Evolutionary conservation across 2,888 invertebrate genomes (phyloP).

Genomic region (Ophion obscuratus): DNA sequence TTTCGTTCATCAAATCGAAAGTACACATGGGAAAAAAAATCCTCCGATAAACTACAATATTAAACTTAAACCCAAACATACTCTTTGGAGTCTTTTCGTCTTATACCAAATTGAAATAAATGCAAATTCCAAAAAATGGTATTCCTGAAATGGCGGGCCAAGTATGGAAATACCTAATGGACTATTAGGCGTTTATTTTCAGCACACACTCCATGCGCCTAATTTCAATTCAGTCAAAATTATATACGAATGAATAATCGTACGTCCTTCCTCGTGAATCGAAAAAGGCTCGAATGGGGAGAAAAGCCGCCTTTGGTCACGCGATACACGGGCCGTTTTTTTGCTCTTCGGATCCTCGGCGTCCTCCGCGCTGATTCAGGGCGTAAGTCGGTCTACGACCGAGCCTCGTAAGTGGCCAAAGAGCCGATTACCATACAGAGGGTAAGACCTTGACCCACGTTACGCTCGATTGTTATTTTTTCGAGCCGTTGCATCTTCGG

Average conservation of each 20-base stretch:
- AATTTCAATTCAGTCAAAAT: constrained; percentile 21
- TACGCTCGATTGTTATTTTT: constrained; percentile 17
- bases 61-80: too few species aligned
- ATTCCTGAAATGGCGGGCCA: background rate
- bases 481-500: background rate
- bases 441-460: constrained; percentile 32
- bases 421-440: constrained; percentile 26
- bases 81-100: too few species aligned
- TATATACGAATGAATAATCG: background rate
- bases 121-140: background rate
- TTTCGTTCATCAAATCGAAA: too few species aligned
- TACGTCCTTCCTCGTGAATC: constrained; percentile 2
- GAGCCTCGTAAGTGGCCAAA: constrained; percentile 3
- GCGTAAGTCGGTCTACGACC: constrained; percentile 7
- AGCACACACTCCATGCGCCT: background rate
- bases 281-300: constrained; percentile 11
- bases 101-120: too few species aligned
- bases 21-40: too few species aligned
- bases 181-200: background rate
- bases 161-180: constrained; percentile 1
- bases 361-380: constrained; percentile 3
- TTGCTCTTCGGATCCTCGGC: background rate
- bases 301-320: constrained; percentile 29
- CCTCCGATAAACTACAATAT: too few species aligned
- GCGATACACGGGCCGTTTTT: constrained; percentile 21